Evolutionary conservation across 2,888 invertebrate species (phyloP), one percentile per base, ranked within the genome.

Genomic region (Syrphus vitripennis): DNA sequence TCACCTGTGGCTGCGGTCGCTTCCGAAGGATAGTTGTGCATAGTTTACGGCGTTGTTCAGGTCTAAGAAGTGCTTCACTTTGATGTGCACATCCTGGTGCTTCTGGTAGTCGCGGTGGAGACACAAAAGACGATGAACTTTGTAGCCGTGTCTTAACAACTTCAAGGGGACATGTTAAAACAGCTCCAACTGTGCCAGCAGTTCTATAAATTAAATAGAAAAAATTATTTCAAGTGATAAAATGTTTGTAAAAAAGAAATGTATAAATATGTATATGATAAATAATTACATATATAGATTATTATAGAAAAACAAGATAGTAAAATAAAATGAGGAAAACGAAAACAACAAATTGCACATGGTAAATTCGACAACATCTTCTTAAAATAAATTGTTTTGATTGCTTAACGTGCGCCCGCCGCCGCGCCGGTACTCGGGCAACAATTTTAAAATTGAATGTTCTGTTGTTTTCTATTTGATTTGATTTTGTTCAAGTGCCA

Each of bases 71-170:
- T 91, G 93, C 93, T 77, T 90, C 93, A 80, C 93, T 93, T 21
- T 94, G 90, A 89, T 91, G 92, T 78, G 91, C 89, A 45, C 90
- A 90, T 80, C 91, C 89, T 37, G 90, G 89, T 59, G 89, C 88
- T 65, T 94, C 94, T n/a, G 93, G 89, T 72, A 90, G 87, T 31
- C 92, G 89, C 65, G 91, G 87, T 29, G 94, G 91, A 55, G 93
- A 93, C 76, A 93, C 92, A 88, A 94, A 92, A 88, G 94, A 96
- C 88, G 96, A 95, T 6, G 98, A 98, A 26, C 99, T 99, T 93
- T 99, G 99, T 88, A 98, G 94, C 31, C 99, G 95, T 12, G 99
- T 99, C 93, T 99, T 99, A 57, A 99, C 98, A 88, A 99, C 99
- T 94, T 99, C 99, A 90, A 99, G 93, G 12, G 99, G 99, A 93